Conservation (phyloP, 2,113 vertebrate genomes). For the Eleginops maclovinus region DNA sequence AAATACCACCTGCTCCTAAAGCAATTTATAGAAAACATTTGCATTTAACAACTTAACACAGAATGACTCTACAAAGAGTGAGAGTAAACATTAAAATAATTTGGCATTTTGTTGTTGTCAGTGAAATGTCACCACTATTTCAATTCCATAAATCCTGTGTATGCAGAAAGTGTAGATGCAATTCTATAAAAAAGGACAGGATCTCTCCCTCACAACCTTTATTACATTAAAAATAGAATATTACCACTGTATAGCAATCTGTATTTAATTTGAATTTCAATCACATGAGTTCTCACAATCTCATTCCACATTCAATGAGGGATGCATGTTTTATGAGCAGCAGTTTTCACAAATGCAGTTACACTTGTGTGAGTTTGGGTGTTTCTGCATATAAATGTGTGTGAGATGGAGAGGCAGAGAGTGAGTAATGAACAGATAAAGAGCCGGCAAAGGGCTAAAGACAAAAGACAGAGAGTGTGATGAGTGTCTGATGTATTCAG, state of each 20-base stretch:
- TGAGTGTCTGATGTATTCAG: conserved; percentile 32
- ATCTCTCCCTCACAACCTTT: not conserved
- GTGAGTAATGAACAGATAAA: conserved; percentile 45
- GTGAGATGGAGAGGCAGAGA: conserved; percentile 2
- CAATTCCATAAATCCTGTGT: conserved; percentile 2
- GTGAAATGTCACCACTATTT: not conserved
- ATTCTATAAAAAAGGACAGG: not conserved
- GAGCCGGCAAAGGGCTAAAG: conserved; percentile 40
- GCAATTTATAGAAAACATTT: conserved; percentile 64
- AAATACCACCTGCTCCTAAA: conserved; percentile 66
- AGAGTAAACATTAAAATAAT: conserved; percentile 9
- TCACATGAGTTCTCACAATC: conserved; percentile 15
- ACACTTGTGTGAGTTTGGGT: not conserved
- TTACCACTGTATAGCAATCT: conserved; percentile 3
- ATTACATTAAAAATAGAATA: conserved; percentile 14
- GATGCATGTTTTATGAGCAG: conserved; percentile 34
- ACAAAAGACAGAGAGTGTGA: conserved; percentile 25
- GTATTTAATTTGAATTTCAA: conserved; percentile 49
- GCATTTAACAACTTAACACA: conserved; percentile 38
- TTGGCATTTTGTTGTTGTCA: conserved; percentile 22
- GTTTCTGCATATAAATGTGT: conserved; percentile 5
- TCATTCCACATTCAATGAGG: conserved; percentile 36
- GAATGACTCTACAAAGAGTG: conserved; percentile 1
- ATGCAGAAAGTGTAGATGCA: not conserved
- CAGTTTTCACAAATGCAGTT: conserved; percentile 40